Evolutionary conservation across 2,113 vertebrate genomes (phyloP), one percentile per base, ranked within the genome.

Genomic region (Dipodomys ordii): DNA sequence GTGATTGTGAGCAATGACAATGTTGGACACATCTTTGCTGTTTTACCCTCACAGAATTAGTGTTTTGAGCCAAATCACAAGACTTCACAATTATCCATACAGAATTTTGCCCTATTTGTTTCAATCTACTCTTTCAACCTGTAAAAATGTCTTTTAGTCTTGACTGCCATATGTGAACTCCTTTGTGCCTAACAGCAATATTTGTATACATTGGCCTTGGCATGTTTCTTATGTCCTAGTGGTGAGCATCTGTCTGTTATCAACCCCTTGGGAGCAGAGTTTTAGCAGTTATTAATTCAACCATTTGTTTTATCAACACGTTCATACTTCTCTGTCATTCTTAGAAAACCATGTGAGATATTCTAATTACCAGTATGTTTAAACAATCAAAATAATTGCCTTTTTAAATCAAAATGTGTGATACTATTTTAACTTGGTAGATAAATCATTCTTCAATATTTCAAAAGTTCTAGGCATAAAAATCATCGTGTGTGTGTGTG

Each of bases 281-380:
- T 86, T 25, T 85, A 91, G 11, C 57, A 81, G 80, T 67, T 92
- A 74, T 44, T 79, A 78, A 89, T 86, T 85, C 60, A 92, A 49
- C 39, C 2, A 25, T 83, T 89, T 86, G 19, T 82, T 93, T 78
- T 23, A 88, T 71, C 81, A 74, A 30, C 57, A 85, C 22, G 7
- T 78, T 81, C 22, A 88, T 85, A 80, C 23, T 90, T 93, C 72
- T 88, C 60, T 91, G 62, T 81, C 49, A 77, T 71, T 53, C 53
- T 65, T 46, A 27, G 83, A 62, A 83, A 67, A 80, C 5, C 57
- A 19, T 2, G n/a, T 76, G 19, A 35, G 32, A 71, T 23, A 25
- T 60, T 77, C 6, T 39, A 19, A 91, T 49, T 32, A 68, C 10
- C 62, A 71, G 46, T 86, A 23, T 53, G 20, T 46, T n/a, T 80